A percentile compares a stretch with the other conserved stretches of the same genome.
Evolutionary conservation across 2,113 vertebrate genomes (phyloP).

Genomic region (Mormyrus lacerda): DNA sequence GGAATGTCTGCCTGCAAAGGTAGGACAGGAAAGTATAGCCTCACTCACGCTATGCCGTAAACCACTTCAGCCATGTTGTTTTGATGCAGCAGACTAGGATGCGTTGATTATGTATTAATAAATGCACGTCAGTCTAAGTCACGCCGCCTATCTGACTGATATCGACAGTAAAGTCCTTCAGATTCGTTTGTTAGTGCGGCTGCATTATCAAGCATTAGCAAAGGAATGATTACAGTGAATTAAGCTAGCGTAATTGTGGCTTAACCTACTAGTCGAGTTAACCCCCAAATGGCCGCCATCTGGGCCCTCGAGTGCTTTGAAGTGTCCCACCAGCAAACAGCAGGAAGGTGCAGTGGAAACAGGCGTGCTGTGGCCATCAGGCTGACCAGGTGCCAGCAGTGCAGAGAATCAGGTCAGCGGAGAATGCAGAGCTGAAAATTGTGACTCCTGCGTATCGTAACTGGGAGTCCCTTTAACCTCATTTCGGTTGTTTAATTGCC

Average conservation of each 20-base stretch:
- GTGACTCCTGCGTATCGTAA: background rate
- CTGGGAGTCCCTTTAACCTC: background rate
- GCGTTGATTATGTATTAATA: background rate
- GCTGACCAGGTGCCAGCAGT: background rate
- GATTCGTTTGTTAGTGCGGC: slow-evolving; percentile 15
- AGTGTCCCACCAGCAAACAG: slow-evolving; percentile 2
- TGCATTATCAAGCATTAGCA: slow-evolving; percentile 24
- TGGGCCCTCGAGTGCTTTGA: slow-evolving; percentile 39
- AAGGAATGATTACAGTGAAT: slow-evolving; percentile 47
- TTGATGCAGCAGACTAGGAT: background rate
- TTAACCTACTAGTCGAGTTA: slow-evolving; percentile 65
- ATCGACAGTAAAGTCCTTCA: background rate
- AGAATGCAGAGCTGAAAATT: background rate
- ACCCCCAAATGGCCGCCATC: slow-evolving; percentile 47
- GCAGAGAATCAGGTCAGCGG: background rate
- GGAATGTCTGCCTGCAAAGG: background rate
- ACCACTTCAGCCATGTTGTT: background rate
- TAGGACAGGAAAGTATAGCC: background rate
- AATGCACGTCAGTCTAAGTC: background rate
- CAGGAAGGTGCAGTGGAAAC: background rate
- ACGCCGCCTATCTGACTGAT: background rate
- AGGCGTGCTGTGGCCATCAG: background rate
- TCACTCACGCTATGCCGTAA: background rate
- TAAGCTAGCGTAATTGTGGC: slow-evolving; percentile 58
- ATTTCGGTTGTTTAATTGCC: background rate